These are phyloP conservation scores for Lasioglossum villosulum DNA, from an alignment of 2,888 invertebrate genomes.

Conservation along the genomic window DNA sequence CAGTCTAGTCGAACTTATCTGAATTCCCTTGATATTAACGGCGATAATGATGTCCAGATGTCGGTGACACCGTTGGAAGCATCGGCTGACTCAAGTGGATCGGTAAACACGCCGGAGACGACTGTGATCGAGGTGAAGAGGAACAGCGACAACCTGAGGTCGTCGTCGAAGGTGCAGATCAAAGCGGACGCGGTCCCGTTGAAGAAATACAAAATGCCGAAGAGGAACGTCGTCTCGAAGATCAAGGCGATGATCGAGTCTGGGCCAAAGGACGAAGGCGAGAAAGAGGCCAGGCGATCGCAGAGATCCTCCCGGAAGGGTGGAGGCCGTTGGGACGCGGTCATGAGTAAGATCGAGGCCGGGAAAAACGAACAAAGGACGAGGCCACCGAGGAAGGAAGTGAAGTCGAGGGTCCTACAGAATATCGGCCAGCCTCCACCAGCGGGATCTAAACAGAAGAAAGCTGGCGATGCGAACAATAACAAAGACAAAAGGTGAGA, in stretches of 20 bases:
- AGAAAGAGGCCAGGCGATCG: slow-evolving; percentile 87
- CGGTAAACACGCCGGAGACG: slow-evolving; percentile 69
- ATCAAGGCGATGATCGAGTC: slow-evolving; percentile 90
- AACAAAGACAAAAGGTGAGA: slow-evolving; percentile 77
- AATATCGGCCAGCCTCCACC: slow-evolving; percentile 75
- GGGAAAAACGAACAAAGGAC: slow-evolving; percentile 89
- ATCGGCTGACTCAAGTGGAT: slow-evolving; percentile 69
- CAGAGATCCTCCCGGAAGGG: slow-evolving; percentile 86
- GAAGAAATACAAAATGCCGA: slow-evolving; percentile 92
- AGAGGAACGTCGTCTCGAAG: slow-evolving; percentile 91
- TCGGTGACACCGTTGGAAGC: slow-evolving; percentile 64
- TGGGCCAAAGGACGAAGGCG: slow-evolving; percentile 85
- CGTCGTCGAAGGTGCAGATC: slow-evolving; percentile 60
- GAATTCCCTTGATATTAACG: neutral
- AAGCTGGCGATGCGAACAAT: slow-evolving; percentile 78
- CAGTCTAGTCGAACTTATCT: neutral
- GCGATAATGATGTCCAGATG: slow-evolving; percentile 51
- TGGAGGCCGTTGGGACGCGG: slow-evolving; percentile 93
- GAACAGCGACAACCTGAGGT: slow-evolving; percentile 60
- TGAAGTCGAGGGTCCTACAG: slow-evolving; percentile 92
- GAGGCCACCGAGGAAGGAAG: slow-evolving; percentile 92
- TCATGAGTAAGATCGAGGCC: slow-evolving; percentile 92
- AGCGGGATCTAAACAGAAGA: slow-evolving; percentile 71
- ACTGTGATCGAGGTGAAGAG: slow-evolving; percentile 76
- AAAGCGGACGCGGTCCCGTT: slow-evolving; percentile 79